These are phyloP conservation scores for Cotesia glomerata DNA, from an alignment of 1,140 invertebrate species.

Conservation along the genomic window DNA sequence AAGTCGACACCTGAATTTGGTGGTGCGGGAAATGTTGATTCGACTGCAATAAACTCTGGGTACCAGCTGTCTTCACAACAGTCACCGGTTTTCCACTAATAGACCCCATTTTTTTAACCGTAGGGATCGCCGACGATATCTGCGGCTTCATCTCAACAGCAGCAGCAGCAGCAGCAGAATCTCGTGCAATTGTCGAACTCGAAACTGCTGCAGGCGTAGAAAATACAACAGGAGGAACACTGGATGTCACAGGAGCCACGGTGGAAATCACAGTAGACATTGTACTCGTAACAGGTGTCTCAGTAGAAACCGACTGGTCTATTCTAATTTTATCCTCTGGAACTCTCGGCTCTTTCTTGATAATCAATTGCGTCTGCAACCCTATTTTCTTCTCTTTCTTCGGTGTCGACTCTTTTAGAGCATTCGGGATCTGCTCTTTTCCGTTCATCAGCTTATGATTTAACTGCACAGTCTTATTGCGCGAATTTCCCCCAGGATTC, in stretches of 20 bases:
- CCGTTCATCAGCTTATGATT: constrained; percentile 44
- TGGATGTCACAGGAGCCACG: neutral
- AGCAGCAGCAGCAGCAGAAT: neutral
- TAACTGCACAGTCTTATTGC: constrained; percentile 53
- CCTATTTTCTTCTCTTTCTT: constrained; percentile 55
- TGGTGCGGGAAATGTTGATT: constrained; percentile 62
- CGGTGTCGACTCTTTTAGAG: constrained; percentile 52
- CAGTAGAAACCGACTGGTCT: constrained; percentile 42
- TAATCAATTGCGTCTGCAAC: constrained; percentile 44
- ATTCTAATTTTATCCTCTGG: constrained; percentile 49
- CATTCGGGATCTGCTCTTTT: constrained; percentile 58
- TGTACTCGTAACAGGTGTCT: constrained; percentile 29
- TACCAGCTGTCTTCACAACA: constrained; percentile 53
- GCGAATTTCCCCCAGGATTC: constrained; percentile 55
- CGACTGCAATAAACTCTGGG: constrained; percentile 58
- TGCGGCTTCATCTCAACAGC: constrained; percentile 21
- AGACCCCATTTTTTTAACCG: constrained; percentile 16
- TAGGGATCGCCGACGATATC: constrained; percentile 7
- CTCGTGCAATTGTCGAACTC: constrained; percentile 13
- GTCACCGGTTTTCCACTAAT: constrained; percentile 55
- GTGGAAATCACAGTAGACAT: neutral
- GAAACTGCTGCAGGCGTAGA: constrained; percentile 1
- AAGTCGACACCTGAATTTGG: constrained; percentile 63
- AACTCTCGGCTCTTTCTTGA: constrained; percentile 27
- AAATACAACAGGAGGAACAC: constrained; percentile 36